Base-by-base conservation (phyloP, 1,140 invertebrate genomes). In the Drosophila ohnishii region DNA sequence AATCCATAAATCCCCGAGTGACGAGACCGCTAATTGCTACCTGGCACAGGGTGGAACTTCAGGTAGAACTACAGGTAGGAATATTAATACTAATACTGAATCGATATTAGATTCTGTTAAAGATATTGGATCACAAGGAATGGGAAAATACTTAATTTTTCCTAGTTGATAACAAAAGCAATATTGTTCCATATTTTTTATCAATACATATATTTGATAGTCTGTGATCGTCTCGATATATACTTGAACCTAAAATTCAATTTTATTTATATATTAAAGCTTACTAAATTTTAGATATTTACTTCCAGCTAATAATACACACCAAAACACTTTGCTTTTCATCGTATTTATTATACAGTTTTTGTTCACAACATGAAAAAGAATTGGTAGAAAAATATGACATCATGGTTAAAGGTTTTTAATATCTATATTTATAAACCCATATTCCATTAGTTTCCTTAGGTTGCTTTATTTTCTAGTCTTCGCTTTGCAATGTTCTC, bases 371-470 rank as follows among this genome's bases (percentile, higher is more conserved):
- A 87, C 83, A 88, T 88, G 75, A 83, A 87, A 87, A 87, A 87
- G 80, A 83, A 87, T 83, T 83, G 75, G 84, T 87, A 87, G 83
- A 87, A 87, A 87, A 87, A 87, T 87, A 87, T 87, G 84, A 83
- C 71, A 82, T 85, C 44, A 44, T 78, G 63, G 78, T 76, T 77
- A 62, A 77, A 63, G 75, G 65, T 57, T 61, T 61, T 70, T 50
- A 47, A 86, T 78, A 48, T 28, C 47, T 30, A 53, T 53, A 37
- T 53, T 61, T 47, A 71, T 78, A 81, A 86, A 69, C 82, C 81
- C 62, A 75, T 57, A 62, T 72, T 75, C 78, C 75, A 72, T 78
- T 86, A 84, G 48, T 76, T 60, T 50, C 30, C 50, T 39, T 67
- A 37, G 37, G 22, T 51, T 42, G 51, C 53, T 71, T 25, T 32